These are phyloP conservation scores for Meliscaeva auricollis DNA, from an alignment of 2,888 invertebrate genomes.

Conservation along the genomic window DNA sequence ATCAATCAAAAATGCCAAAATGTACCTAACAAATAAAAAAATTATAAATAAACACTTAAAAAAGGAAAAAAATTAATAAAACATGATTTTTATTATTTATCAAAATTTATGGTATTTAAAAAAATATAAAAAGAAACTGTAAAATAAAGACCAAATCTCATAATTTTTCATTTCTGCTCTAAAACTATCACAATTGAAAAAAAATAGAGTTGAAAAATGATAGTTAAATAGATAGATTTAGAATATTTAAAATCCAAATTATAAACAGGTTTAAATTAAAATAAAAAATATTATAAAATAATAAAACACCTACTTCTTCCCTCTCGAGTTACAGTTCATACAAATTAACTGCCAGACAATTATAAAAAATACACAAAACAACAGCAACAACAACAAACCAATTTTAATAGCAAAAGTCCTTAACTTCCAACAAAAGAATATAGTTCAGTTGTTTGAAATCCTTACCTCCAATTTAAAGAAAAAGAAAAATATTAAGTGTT, in stretches of 20 bases:
- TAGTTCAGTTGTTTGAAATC: constrained; percentile 28
- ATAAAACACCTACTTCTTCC: not conserved
- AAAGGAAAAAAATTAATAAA: not conserved
- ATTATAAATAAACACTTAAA: constrained; percentile 14
- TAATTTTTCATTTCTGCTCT: not conserved
- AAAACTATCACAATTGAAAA: not conserved
- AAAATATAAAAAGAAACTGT: constrained; percentile 4
- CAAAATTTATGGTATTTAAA: too few species aligned
- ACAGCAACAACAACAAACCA: not conserved
- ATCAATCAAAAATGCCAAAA: constrained; percentile 72
- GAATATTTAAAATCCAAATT: constrained; percentile 15
- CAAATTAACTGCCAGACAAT: constrained; percentile 32
- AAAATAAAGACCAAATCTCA: constrained; percentile 31
- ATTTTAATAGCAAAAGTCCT: constrained; percentile 1
- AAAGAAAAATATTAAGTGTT: constrained; percentile 30
- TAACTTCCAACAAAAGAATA: not conserved
- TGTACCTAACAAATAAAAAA: constrained; percentile 64
- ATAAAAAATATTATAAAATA: not conserved
- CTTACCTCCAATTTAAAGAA: constrained; percentile 22
- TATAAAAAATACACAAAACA: not conserved
- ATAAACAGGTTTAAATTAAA: not conserved
- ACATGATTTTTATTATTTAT: too few species aligned
- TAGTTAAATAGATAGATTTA: not conserved
- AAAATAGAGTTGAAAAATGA: constrained; percentile 6
- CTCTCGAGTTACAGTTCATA: constrained; percentile 34